Percentiles rank a stretch among this genome's conserved stretches.
These are phyloP conservation scores for Tiaroga cobitis DNA, from an alignment of 2,797 vertebrate species.

Conservation along the genomic window DNA sequence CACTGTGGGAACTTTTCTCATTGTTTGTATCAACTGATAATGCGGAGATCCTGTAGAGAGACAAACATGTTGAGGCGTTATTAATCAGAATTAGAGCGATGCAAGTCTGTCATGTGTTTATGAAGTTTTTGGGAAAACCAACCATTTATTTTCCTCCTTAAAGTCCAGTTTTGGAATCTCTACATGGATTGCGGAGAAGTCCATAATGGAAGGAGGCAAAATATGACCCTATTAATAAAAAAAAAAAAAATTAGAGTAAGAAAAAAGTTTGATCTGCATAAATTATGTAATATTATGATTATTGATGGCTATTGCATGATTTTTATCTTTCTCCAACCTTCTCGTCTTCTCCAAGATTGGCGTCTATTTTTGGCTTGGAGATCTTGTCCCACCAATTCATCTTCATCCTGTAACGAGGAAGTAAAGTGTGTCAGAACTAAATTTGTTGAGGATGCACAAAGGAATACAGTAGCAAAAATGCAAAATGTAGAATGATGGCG, in stretches of 20 bases:
- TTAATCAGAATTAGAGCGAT: not conserved
- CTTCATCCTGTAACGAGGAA: constrained; percentile 52
- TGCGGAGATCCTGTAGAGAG: constrained; percentile 36
- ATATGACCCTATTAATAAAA: constrained; percentile 16
- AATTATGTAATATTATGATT: not conserved
- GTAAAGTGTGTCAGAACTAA: not conserved
- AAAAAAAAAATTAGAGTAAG: not conserved
- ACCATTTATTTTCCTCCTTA: constrained; percentile 44
- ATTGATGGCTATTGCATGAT: not conserved
- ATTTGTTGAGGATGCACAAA: not conserved
- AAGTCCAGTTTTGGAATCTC: constrained; percentile 36
- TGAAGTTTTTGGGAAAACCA: not conserved
- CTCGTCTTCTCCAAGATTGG: not conserved
- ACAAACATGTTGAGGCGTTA: constrained; percentile 1
- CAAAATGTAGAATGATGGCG: not conserved
- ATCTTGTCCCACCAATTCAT: constrained; percentile 59
- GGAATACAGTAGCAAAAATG: not conserved
- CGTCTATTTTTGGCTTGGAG: constrained; percentile 41
- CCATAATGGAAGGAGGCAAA: not conserved
- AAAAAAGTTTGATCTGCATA: too few species aligned
- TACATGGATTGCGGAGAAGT: constrained; percentile 4
- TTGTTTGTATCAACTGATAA: not conserved
- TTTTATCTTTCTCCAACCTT: constrained; percentile 33
- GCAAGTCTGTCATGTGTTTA: not conserved
- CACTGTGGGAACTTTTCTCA: constrained; percentile 27